A percentile compares a stretch with the other conserved stretches of the same genome.
Conservation (phyloP, 2,113 vertebrate species). For the Chionodraco myersi region DNA sequence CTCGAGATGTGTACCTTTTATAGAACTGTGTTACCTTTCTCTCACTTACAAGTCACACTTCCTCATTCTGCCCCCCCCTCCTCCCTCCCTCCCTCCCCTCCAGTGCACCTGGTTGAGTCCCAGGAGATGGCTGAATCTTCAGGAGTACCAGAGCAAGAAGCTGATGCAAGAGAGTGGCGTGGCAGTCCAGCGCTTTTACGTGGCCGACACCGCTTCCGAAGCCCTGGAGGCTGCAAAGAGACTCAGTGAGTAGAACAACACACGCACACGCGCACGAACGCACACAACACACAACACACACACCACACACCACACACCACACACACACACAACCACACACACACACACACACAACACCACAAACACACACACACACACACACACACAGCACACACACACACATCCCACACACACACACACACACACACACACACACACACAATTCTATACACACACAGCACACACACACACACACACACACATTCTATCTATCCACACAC, state of each 20-base stretch:
- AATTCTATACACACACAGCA: no score
- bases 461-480: no score
- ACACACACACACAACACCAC: no score
- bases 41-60: conserved; percentile 7
- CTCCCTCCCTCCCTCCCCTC: conserved; percentile 25
- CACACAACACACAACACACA: no score
- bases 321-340: no score
- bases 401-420: no score
- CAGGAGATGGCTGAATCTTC: conserved; percentile 97
- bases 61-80: neutral
- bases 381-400: no score
- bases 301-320: no score
- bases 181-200: conserved; percentile 94
- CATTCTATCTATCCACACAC: no score
- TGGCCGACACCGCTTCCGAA: conserved; percentile 90
- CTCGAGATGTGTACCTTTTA: neutral
- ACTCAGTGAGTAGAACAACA: conserved; percentile 88
- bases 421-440: no score
- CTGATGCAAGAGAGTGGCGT: conserved; percentile 97
- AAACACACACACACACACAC: no score
- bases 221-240: conserved; percentile 94
- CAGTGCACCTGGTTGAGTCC: conserved; percentile 86
- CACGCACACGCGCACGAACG: no score
- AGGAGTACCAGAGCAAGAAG: conserved; percentile 99
- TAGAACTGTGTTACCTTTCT: conserved; percentile 16